Base-by-base conservation (phyloP, 1,140 invertebrate species). In the Sycophaga agraensis region DNA sequence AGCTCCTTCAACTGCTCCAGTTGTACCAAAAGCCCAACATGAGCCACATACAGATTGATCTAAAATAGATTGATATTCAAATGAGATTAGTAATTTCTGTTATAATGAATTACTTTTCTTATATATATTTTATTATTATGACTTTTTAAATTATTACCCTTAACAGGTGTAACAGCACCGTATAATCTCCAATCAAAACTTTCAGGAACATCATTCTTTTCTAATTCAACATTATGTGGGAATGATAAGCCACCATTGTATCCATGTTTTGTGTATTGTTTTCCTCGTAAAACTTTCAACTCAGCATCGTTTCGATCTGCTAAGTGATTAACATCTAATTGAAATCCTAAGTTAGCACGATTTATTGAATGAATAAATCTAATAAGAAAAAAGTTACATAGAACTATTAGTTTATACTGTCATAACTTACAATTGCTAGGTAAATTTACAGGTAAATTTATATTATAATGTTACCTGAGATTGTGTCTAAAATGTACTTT, bases 31-130 rank as follows among this genome's bases (percentile, higher is more conserved):
- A 71, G 91, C 93, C 95, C 95, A 98, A 73, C 96, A 98, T 9
- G 93, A 96, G 2, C 96, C 96, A 82, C 96, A 98, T 53, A 98
- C 92, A 0, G 91, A 94, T 83, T 97, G 94, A 86, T 97, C 92
- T 89, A 73, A 56, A 68, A 58, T 16, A 43, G 28, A 46, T 24
- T 37, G 46, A 46, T 49, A 51, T 46, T 8, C 31, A 40, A 17
- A 37, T 12, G 35, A 21, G 9, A 49, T 17, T 31, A 22, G 11
- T 39, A 21, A 24, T 37, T 39, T 46, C 42, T 48, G 26, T 55
- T 35, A 42, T 37, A 49, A 45, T 9, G 5, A 59, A 42, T 34
- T 49, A 58, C 37, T 39, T 39, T 26, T 53, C 5, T 34, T 34
- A 34, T 49, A 19, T 28, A 24, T 45, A 31, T 31, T 11, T 31